A percentile compares a stretch with the other conserved stretches of the same genome.
These are phyloP conservation scores for Elgaria multicarinata DNA, from an alignment of 2,113 vertebrate genomes.

Conservation along the genomic window DNA sequence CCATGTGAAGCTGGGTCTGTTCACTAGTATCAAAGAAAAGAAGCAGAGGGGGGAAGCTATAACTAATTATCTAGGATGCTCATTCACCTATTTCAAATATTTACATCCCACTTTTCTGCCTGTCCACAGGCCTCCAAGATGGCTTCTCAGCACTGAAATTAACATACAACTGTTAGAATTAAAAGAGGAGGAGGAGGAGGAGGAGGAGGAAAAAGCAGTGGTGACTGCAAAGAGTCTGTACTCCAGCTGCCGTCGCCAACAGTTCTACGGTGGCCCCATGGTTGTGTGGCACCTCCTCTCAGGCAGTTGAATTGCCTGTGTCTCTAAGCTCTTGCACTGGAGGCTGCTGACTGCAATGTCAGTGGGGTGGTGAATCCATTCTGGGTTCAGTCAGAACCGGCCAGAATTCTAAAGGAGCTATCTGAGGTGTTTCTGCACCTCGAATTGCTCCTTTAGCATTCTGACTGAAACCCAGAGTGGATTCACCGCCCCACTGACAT, in stretches of 20 bases:
- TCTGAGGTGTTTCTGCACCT: no score
- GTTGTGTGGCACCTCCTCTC: not conserved
- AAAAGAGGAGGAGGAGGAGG: not conserved
- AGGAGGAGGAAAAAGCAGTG: no score
- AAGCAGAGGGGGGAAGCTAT: not conserved
- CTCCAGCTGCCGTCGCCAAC: not conserved
- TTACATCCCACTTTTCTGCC: not conserved
- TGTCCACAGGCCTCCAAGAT: not conserved
- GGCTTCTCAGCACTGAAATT: not conserved
- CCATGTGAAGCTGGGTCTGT: no score
- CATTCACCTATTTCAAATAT: not conserved
- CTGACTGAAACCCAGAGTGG: no score
- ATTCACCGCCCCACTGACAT: no score
- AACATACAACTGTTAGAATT: not conserved
- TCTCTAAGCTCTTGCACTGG: no score
- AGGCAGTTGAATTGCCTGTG: not conserved
- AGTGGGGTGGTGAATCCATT: no score
- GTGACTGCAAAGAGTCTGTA: not conserved
- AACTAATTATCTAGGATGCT: constrained; percentile 23
- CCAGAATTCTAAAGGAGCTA: no score
- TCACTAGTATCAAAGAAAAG: no score
- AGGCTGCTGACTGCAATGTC: no score
- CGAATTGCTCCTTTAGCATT: no score
- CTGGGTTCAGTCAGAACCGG: no score
- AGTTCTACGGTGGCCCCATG: not conserved